A percentile compares a stretch with the other conserved stretches of the same genome.
phyloP scores from a whole-genome alignment of 2,888 invertebrate genomes.

The Hydroisotoma schaefferi region DNA sequence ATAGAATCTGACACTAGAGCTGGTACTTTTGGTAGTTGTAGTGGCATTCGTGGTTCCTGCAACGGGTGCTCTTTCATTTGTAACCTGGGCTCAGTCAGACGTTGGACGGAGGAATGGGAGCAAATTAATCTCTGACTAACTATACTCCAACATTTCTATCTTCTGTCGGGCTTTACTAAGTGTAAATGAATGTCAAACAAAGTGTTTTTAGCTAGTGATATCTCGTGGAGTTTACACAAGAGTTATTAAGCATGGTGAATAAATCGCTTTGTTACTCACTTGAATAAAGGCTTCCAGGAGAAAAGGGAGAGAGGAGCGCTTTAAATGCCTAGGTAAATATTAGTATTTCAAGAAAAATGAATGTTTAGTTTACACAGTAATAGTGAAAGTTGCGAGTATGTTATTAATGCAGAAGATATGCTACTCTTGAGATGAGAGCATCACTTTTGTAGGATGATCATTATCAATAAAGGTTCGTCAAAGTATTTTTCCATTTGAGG shows the following conservation, averaged over 20 bases:
- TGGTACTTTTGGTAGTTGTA: too few relatives aligned
- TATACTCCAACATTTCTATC: not conserved
- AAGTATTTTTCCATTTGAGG: too few relatives aligned
- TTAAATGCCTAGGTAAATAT: slow-evolving; percentile 3
- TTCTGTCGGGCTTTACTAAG: slow-evolving; percentile 11
- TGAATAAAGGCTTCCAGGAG: too few relatives aligned
- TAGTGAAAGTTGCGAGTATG: not conserved
- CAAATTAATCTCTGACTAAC: slow-evolving; percentile 10
- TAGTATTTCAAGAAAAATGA: not conserved
- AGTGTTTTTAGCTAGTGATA: slow-evolving; percentile 8
- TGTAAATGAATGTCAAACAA: slow-evolving; percentile 31
- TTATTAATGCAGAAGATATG: not conserved
- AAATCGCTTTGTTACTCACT: not conserved
- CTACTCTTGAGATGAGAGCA: not conserved
- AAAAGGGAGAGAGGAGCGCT: not conserved
- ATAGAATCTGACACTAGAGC: too few relatives aligned
- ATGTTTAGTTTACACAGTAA: not conserved
- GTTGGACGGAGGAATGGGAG: slow-evolving; percentile 4
- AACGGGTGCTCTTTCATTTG: not conserved
- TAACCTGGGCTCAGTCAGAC: not conserved
- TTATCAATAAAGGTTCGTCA: too few relatives aligned
- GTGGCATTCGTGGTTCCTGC: too few relatives aligned
- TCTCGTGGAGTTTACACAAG: slow-evolving; percentile 8
- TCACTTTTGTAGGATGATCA: not conserved
- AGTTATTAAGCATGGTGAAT: not conserved